Conservation (phyloP, 2,888 invertebrate species). For the Myopa testacea region DNA sequence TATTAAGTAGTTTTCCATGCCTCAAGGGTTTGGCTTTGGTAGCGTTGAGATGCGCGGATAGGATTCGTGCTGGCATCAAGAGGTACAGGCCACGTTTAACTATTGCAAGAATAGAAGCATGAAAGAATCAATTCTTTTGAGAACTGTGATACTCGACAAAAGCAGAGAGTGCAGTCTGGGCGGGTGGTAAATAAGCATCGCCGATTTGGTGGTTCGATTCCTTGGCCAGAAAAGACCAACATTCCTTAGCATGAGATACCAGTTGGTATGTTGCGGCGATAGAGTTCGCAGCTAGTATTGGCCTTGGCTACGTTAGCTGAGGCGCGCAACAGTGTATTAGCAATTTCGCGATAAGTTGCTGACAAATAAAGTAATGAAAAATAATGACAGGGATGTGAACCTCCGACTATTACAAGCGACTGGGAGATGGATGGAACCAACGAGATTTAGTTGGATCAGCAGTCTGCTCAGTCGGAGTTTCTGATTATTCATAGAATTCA, state of each 20-base stretch:
- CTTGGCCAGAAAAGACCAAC: neutral
- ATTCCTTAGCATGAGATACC: neutral
- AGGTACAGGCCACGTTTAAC: neutral
- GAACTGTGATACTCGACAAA: neutral
- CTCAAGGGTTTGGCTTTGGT: constrained; percentile 21
- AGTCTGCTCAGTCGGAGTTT: neutral
- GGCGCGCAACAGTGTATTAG: neutral
- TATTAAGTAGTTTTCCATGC: constrained; percentile 35
- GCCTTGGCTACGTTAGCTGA: neutral
- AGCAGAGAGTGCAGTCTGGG: neutral
- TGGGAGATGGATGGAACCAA: constrained; percentile 22
- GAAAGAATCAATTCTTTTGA: no score
- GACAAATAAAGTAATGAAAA: constrained; percentile 38
- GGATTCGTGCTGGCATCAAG: constrained; percentile 6
- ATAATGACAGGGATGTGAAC: constrained; percentile 25
- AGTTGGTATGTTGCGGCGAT: constrained; percentile 27
- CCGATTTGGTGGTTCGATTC: no score
- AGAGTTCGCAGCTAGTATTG: constrained; percentile 31
- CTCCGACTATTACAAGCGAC: neutral
- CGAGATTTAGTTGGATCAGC: neutral
- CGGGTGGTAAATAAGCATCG: no score
- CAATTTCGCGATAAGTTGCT: constrained; percentile 34
- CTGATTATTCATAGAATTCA: neutral
- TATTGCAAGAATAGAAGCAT: no score
- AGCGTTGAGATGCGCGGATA: no score